phyloP scores from a whole-genome alignment of 2,888 invertebrate species.

The Orgyia antiqua region DNA sequence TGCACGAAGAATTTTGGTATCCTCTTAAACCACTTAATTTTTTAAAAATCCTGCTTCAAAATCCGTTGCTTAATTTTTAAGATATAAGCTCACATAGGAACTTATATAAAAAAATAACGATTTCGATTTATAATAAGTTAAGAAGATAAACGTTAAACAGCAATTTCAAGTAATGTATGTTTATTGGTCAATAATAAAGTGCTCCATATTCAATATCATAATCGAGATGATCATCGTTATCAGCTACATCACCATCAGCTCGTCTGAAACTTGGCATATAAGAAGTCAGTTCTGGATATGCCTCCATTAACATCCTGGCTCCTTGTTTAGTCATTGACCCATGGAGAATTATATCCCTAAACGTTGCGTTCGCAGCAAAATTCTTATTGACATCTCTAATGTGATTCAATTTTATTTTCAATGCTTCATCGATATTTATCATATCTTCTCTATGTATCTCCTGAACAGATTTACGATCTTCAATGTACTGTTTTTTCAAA shows the following conservation, averaged over 20 bases:
- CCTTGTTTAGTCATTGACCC: neutral
- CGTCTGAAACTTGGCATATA: no score
- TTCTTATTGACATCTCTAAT: neutral
- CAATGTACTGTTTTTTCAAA: conserved; percentile 1
- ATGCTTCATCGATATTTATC: neutral
- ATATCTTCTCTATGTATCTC: neutral
- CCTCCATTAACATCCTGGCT: conserved; percentile 1
- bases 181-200: conserved; percentile 1
- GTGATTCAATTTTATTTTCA: neutral
- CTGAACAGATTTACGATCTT: neutral
- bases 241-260: neutral
- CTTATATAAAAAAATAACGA: no score
- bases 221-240: neutral
- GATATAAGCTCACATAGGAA: no score
- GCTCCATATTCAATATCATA: conserved; percentile 5
- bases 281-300: conserved; percentile 2
- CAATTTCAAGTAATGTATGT: no score
- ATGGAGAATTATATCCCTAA: conserved; percentile 2
- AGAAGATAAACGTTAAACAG: no score
- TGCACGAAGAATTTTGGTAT: no score
- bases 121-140: no score
- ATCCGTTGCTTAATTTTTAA: no score
- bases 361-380: conserved; percentile 3
- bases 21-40: no score
- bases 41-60: no score